Percentiles rank a stretch among this genome's conserved stretches.
phyloP scores from a whole-genome alignment of 1,140 invertebrate genomes.

The Colletes gigas region DNA sequence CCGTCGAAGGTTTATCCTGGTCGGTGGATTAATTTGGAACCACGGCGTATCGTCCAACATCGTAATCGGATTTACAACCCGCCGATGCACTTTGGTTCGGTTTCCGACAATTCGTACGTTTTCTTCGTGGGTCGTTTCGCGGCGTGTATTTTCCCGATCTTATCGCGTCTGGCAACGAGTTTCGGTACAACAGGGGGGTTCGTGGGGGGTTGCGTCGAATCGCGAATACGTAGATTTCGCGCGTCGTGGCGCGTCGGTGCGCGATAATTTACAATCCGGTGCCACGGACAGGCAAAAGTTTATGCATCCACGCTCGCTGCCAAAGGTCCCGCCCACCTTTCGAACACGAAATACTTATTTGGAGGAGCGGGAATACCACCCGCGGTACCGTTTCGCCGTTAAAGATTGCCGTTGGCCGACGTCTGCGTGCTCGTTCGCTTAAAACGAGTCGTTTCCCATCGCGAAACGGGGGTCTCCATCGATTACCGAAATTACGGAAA shows the following conservation, averaged over 20 bases:
- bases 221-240: constrained; percentile 51
- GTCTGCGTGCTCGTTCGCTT: constrained; percentile 5
- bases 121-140: neutral
- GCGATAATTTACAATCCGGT: constrained; percentile 65
- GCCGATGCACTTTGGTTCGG: too few relatives aligned
- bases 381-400: constrained; percentile 4
- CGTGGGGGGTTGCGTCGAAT: neutral
- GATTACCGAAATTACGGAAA: neutral
- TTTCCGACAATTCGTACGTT: neutral
- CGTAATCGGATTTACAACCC: too few relatives aligned
- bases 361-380: constrained; percentile 23
- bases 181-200: neutral
- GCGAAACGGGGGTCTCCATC: neutral
- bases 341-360: constrained; percentile 61
- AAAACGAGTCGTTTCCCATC: neutral
- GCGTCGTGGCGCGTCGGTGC: neutral
- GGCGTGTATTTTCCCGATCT: neutral
- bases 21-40: too few relatives aligned
- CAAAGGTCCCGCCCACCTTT: constrained; percentile 60
- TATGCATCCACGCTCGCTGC: constrained; percentile 61
- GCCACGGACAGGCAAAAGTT: constrained; percentile 49
- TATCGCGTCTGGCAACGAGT: constrained; percentile 37
- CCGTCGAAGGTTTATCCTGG: too few relatives aligned
- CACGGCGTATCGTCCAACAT: too few relatives aligned
- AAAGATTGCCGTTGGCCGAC: constrained; percentile 44